phyloP scores from a whole-genome alignment of 1,140 invertebrate genomes.

The Zaprionus davidi region DNA sequence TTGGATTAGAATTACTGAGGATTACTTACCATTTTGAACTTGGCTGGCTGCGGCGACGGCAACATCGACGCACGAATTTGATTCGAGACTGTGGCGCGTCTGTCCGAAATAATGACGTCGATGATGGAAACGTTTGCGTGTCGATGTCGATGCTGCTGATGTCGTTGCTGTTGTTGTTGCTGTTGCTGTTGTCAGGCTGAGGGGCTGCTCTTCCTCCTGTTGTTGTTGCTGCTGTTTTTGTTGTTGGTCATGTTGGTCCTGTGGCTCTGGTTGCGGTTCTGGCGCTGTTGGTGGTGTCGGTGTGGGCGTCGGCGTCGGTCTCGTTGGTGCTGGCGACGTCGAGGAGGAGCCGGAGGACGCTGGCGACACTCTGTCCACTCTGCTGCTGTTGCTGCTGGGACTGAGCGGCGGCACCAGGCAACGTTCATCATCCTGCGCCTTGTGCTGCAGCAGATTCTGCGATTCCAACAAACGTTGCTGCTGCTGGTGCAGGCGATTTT shows the following conservation, averaged over 20 bases:
- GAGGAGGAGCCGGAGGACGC: too few species aligned
- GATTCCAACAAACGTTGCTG: slow-evolving; percentile 91
- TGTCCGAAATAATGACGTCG: slow-evolving; percentile 80
- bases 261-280: slow-evolving; percentile 79
- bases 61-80: slow-evolving; percentile 23
- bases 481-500: slow-evolving; percentile 94
- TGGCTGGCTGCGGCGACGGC: slow-evolving; percentile 47
- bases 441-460: slow-evolving; percentile 88
- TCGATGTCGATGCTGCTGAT: slow-evolving; percentile 9
- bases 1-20: neutral
- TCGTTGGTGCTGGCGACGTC: neutral
- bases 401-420: slow-evolving; percentile 78
- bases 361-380: too few species aligned
- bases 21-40: slow-evolving; percentile 78
- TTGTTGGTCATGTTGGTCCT: slow-evolving; percentile 52
- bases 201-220: slow-evolving; percentile 54
- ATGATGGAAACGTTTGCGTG: slow-evolving; percentile 79
- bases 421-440: slow-evolving; percentile 84
- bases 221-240: slow-evolving; percentile 13
- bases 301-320: slow-evolving; percentile 16
- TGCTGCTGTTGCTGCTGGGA: slow-evolving; percentile 57
- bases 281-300: slow-evolving; percentile 45
- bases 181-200: slow-evolving; percentile 52
- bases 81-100: slow-evolving; percentile 62
- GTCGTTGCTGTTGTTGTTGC: slow-evolving; percentile 3